These are phyloP conservation scores for Orientallactaga bullata DNA, from an alignment of 2,113 vertebrate species.

Conservation along the genomic window DNA sequence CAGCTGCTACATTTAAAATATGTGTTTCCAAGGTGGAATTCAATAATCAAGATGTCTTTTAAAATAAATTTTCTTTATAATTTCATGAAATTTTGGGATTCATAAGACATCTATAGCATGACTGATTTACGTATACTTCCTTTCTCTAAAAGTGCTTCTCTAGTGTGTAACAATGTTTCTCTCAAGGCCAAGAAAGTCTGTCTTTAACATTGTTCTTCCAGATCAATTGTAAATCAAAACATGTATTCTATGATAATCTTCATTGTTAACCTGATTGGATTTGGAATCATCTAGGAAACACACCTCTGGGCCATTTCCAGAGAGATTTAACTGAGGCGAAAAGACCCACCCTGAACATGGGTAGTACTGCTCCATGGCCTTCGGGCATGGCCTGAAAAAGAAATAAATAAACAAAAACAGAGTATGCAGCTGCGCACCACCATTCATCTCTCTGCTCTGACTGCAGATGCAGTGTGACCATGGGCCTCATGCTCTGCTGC, in stretches of 20 bases:
- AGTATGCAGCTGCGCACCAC: neutral
- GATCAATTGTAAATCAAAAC: constrained; percentile 8
- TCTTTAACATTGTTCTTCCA: neutral
- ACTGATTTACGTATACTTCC: neutral
- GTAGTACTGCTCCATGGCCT: neutral
- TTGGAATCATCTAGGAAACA: neutral
- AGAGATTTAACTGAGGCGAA: neutral
- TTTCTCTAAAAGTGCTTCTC: neutral
- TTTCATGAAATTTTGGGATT: constrained; percentile 16
- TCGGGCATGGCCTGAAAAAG: neutral
- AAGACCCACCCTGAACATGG: neutral
- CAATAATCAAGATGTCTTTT: neutral
- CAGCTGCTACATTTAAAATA: neutral
- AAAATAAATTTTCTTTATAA: constrained; percentile 15
- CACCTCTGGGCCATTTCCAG: neutral
- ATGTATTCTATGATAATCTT: neutral
- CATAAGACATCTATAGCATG: neutral
- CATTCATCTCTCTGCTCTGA: neutral
- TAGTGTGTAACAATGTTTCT: neutral
- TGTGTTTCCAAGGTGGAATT: constrained; percentile 26
- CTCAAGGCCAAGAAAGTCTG: constrained; percentile 17
- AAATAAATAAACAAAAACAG: neutral
- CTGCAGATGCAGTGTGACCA: neutral
- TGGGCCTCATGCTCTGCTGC: neutral
- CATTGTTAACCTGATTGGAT: neutral